phyloP scores from a whole-genome alignment of 2,797 vertebrate species.

The Acanthis flammea region DNA sequence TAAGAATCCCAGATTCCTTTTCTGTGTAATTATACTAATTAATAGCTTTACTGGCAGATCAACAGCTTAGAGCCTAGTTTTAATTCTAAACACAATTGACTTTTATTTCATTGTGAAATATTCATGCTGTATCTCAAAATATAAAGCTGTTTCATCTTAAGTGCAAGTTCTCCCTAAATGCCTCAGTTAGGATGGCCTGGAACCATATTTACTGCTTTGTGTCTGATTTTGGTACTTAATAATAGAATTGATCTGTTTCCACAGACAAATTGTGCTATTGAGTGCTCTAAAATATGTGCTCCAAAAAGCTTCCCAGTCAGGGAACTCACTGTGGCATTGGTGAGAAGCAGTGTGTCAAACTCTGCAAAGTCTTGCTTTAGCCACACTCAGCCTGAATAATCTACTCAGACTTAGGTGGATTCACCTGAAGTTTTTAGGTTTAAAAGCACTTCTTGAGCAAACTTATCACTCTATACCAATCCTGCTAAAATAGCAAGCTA shows the following conservation, averaged over 20 bases:
- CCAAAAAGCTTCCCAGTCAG: fast-evolving
- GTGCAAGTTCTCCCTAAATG: background rate
- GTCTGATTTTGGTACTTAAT: background rate
- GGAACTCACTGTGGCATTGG: fast-evolving
- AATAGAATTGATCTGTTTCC: background rate
- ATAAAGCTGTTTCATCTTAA: background rate
- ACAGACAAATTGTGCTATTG: background rate
- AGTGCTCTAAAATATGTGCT: background rate
- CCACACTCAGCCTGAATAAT: background rate
- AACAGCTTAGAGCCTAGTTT: background rate
- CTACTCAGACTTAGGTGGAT: background rate
- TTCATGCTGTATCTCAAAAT: background rate
- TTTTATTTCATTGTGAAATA: background rate
- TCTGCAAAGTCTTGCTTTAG: background rate
- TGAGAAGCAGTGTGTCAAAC: background rate
- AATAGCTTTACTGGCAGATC: background rate
- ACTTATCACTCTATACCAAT: fast-evolving
- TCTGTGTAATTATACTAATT: background rate
- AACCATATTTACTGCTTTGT: background rate
- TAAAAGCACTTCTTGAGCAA: background rate
- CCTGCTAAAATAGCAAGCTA: background rate
- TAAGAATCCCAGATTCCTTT: background rate
- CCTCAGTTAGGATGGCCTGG: background rate
- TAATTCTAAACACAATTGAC: background rate
- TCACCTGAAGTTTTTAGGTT: background rate